phyloP scores from a whole-genome alignment of 1,140 invertebrate genomes.

The Drosophila nigromelanica region DNA sequence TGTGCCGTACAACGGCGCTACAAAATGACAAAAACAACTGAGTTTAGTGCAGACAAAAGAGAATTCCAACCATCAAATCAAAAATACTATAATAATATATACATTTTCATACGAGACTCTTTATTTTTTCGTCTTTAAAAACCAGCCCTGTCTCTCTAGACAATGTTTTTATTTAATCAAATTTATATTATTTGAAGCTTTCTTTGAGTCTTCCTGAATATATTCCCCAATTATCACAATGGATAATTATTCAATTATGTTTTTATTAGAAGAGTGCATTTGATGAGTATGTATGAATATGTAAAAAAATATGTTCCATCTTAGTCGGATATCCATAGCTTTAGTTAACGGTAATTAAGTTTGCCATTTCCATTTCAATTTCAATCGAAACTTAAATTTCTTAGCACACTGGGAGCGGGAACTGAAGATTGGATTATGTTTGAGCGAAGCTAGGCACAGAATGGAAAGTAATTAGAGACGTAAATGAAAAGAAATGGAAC shows the following conservation, averaged over 20 bases:
- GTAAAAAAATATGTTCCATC: too few relatives aligned
- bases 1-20: too few relatives aligned
- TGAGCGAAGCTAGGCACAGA: neutral
- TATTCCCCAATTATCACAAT: too few relatives aligned
- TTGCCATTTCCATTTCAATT: neutral
- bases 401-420: conserved; percentile 35
- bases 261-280: too few relatives aligned
- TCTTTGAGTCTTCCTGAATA: too few relatives aligned
- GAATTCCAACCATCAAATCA: conserved; percentile 15
- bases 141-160: too few relatives aligned
- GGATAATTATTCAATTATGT: too few relatives aligned
- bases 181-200: too few relatives aligned
- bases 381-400: neutral
- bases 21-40: conserved; percentile 31
- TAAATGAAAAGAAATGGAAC: conserved; percentile 64
- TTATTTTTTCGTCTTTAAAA: neutral
- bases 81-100: conserved; percentile 12
- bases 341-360: neutral
- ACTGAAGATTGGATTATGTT: conserved; percentile 9
- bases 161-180: too few relatives aligned
- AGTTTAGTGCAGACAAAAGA: conserved; percentile 11
- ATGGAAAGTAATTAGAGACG: conserved; percentile 28
- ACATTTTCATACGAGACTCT: neutral
- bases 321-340: too few relatives aligned
- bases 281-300: too few relatives aligned